phyloP scores from a whole-genome alignment of 2,797 vertebrate genomes.

The Chiroxiphia lanceolata region DNA sequence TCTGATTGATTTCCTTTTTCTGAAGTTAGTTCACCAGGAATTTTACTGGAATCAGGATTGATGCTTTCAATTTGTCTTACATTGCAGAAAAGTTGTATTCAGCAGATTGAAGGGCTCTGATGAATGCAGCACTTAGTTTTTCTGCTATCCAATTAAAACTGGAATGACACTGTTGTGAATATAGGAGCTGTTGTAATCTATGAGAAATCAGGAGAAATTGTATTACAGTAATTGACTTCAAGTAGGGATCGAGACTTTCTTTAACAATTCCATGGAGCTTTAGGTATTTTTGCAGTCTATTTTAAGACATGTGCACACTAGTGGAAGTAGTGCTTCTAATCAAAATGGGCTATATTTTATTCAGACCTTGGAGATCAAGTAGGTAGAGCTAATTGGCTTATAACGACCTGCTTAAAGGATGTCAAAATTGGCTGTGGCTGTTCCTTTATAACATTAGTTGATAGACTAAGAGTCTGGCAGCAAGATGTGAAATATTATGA shows the following conservation, averaged over 20 bases:
- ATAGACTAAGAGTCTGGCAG: slow-evolving; percentile 52
- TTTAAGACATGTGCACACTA: slow-evolving; percentile 32
- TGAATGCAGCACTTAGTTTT: background rate
- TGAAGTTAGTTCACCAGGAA: background rate
- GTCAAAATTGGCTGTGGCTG: slow-evolving; percentile 63
- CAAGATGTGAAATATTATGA: slow-evolving; percentile 46
- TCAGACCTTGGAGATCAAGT: slow-evolving; percentile 61
- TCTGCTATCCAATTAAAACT: background rate
- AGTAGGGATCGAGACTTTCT: slow-evolving; percentile 9
- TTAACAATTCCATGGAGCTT: slow-evolving; percentile 27
- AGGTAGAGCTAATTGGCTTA: slow-evolving; percentile 66
- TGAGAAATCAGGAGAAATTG: slow-evolving; percentile 46
- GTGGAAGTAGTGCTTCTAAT: slow-evolving; percentile 52
- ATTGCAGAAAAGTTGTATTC: background rate
- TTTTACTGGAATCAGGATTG: background rate
- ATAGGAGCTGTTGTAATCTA: slow-evolving; percentile 16
- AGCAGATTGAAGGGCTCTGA: background rate
- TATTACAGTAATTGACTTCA: slow-evolving; percentile 58
- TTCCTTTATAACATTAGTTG: slow-evolving; percentile 56
- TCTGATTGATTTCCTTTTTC: background rate
- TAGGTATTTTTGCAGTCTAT: slow-evolving; percentile 52
- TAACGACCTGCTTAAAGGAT: slow-evolving; percentile 63
- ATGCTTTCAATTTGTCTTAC: background rate
- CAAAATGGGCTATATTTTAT: slow-evolving; percentile 64
- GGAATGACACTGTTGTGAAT: slow-evolving; percentile 6